Evolutionary conservation across 2,888 invertebrate genomes (phyloP), one percentile per base, ranked within the genome.

Genomic region (Metellina segmentata): DNA sequence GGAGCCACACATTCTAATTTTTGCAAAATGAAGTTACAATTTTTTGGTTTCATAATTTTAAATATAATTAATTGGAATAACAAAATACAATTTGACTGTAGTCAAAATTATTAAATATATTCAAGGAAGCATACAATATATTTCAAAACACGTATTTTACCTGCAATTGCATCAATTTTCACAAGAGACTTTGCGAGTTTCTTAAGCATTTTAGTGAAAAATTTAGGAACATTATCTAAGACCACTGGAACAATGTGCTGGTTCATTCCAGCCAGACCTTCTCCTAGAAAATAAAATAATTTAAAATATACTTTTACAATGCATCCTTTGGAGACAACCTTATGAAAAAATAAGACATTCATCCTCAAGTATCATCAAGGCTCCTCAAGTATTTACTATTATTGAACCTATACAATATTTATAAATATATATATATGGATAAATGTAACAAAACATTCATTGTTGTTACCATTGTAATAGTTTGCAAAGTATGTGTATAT

Each of bases 191-290:
- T 90, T 9, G 72, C 19, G 13, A 90, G 20, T 34, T 61, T 78
- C 72, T 90, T 90, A 6, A 90, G 48, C 7, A 53, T 74, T 16
- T 74, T 77, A 4, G 34, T 70, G 7, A 90, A 90, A 5, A 34
- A 52, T 81, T 90, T 81, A 7, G 90, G 90, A 7, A 74, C 19
- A 34, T 51, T 19, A 51, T 85, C 85, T n/a, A 90, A 74, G 49
- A 71, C 52, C 51, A 87, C 61, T 20, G 85, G 61, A 34, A 61
- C 74, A 53, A 48, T 61, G 16, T 34, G 48, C 16, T 72, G 71
- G 9, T 74, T 53, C 0, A n/a, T 34, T 48, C 74, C 48, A 13
- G 61, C 34, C 11, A 13, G 7, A 48, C 69, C 49, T 70, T 86
- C 69, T 2, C 48, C 79, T 78, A 13, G 9, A 77, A 86, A 61